Evolutionary conservation across 2,888 invertebrate species (phyloP).

Genomic region (Polydrusus pterygomalis): DNA sequence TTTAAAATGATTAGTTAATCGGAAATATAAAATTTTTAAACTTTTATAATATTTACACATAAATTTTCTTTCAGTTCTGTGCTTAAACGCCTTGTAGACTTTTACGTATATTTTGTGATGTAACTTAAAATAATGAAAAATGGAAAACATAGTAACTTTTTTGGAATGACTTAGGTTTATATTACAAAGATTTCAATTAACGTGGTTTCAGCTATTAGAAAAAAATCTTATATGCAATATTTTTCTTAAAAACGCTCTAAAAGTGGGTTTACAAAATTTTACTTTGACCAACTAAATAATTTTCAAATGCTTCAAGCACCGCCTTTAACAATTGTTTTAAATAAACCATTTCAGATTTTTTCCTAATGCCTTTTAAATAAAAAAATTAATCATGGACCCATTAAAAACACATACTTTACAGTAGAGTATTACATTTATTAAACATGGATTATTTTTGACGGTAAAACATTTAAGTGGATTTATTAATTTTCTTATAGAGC

Average conservation of each 20-base stretch:
- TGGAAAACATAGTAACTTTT: neutral
- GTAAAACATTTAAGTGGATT: conserved; percentile 47
- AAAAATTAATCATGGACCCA: conserved; percentile 42
- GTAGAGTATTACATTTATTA: conserved; percentile 47
- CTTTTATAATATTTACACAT: conserved; percentile 43
- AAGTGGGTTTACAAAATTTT: no score
- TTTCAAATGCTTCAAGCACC: neutral
- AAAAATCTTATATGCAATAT: neutral
- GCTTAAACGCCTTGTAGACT: conserved; percentile 40
- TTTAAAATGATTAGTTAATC: conserved; percentile 34
- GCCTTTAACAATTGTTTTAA: no score
- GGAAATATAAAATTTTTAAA: conserved; percentile 46
- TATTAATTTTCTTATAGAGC: conserved; percentile 33
- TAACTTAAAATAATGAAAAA: neutral
- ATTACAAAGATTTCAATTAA: conserved; percentile 20
- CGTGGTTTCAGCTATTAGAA: conserved; percentile 13
- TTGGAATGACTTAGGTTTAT: conserved; percentile 16
- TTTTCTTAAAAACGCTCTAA: no score
- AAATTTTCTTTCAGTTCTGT: conserved; percentile 46
- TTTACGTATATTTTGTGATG: conserved; percentile 43
- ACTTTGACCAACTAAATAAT: neutral
- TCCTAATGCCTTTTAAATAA: conserved; percentile 14
- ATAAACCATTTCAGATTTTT: neutral
- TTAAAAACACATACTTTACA: conserved; percentile 51
- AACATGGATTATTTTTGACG: conserved; percentile 48